Evolutionary conservation across 2,113 vertebrate genomes (phyloP), one percentile per base, ranked within the genome.

Genomic region (Halcyon malimbica): DNA sequence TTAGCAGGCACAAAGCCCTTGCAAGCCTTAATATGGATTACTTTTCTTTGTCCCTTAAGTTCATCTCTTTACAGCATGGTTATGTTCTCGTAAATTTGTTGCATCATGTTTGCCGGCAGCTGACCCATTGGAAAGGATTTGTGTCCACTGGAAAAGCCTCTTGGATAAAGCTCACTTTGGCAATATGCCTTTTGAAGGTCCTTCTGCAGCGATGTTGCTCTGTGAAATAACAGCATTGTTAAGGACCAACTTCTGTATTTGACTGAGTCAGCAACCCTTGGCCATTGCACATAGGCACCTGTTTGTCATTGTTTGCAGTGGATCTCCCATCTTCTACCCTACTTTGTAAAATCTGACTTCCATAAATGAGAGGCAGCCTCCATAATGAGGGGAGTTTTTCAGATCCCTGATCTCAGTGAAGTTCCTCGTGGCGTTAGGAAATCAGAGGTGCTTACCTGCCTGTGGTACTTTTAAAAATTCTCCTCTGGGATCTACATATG

Each of bases 21-120:
- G 82, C 91, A 86, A 95, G 88, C 57, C 90, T 89, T 92, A 88
- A 90, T 97, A 93, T 78, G 91, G 95, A 90, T 97, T 97, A 88
- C 83, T 94, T 97, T 96, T 86, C 93, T 96, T 95, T 91, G 95
- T 95, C 91, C 94, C 82, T 93, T 91, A 97, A 96, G 71, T 95
- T 97, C 26, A 46, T 95, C 73, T 96, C 73, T 96, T 94, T 95
- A 87, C 71, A 80, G 53, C n/a, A n/a, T 51, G 39, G 83, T 95
- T 96, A 91, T 53, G 42, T 82, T 96, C 83, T 93, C 94, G 88
- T 92, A 95, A 84, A 96, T 96, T 95, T 95, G 69, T 78, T 87
- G 90, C 68, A 87, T 81, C 6, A 0, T 75, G 81, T 90, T 96
- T 96, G 54, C 39, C 19, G 1, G 93, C 76, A 93, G 83, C 93